phyloP scores from a whole-genome alignment of 2,113 vertebrate species.

The Conger conger region DNA sequence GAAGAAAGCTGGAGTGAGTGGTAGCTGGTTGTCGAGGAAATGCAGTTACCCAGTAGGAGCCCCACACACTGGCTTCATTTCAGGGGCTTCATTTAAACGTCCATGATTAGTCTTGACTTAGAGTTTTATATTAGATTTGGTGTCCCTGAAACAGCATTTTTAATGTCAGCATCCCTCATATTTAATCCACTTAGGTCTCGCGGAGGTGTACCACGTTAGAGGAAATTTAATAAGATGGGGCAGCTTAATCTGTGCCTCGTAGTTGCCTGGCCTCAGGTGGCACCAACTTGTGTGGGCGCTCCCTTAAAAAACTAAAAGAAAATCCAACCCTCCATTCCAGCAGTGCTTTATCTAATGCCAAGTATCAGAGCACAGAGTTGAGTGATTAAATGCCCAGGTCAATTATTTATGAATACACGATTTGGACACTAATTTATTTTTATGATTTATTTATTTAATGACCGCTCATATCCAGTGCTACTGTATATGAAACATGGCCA shows the following conservation, averaged over 20 bases:
- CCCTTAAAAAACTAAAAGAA: neutral
- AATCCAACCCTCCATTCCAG: slow-evolving; percentile 43
- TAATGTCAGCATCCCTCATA: slow-evolving; percentile 70
- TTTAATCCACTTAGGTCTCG: slow-evolving; percentile 68
- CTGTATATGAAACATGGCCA: neutral
- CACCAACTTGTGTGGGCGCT: neutral
- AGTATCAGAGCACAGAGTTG: slow-evolving; percentile 61
- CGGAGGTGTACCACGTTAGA: slow-evolving; percentile 67
- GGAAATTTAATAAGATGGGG: slow-evolving; percentile 69
- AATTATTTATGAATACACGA: slow-evolving; percentile 64
- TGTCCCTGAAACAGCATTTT: slow-evolving; percentile 68
- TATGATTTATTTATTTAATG: neutral
- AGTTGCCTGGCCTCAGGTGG: slow-evolving; percentile 1
- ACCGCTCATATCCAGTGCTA: neutral
- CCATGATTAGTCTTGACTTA: slow-evolving; percentile 67
- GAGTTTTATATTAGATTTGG: slow-evolving; percentile 67
- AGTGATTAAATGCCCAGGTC: slow-evolving; percentile 68
- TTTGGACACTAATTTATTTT: neutral
- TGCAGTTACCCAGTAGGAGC: neutral
- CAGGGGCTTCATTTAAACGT: slow-evolving; percentile 61
- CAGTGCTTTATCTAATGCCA: slow-evolving; percentile 60
- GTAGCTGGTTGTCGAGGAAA: neutral
- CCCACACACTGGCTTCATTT: slow-evolving; percentile 47
- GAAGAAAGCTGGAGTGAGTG: slow-evolving; percentile 22
- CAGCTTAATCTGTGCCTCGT: slow-evolving; percentile 43